Conservation (phyloP, 2,888 invertebrate species). For the Drosophila merina region DNA sequence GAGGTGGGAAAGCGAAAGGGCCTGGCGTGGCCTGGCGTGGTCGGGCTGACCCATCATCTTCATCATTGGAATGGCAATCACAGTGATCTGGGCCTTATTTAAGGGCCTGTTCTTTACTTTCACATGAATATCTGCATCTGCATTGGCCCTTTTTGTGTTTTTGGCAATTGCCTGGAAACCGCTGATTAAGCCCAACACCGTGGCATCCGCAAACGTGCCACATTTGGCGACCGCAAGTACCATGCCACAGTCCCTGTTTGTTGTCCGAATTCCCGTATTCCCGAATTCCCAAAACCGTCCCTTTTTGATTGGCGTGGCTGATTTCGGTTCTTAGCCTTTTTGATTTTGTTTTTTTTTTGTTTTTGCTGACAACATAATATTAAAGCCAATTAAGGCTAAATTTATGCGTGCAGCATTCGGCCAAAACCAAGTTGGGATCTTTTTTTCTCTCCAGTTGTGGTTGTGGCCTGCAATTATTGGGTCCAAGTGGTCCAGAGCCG, state of each 20-base stretch:
- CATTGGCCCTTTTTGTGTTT: constrained; percentile 43
- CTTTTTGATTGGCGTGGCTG: constrained; percentile 74
- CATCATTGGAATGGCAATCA: constrained; percentile 37
- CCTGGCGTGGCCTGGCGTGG: constrained; percentile 20
- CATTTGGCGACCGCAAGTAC: constrained; percentile 62
- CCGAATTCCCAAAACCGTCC: constrained; percentile 48
- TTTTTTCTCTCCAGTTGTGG: constrained; percentile 10
- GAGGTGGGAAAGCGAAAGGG: constrained; percentile 9
- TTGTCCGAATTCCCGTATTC: constrained; percentile 18
- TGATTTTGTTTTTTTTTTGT: constrained; percentile 53
- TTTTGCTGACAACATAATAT: constrained; percentile 77
- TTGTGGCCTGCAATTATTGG: constrained; percentile 57
- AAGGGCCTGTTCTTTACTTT: constrained; percentile 72
- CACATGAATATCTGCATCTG: constrained; percentile 60
- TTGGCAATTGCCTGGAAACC: constrained; percentile 72
- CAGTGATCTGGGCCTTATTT: constrained; percentile 58
- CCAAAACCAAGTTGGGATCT: constrained; percentile 53
- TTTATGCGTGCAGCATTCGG: constrained; percentile 74
- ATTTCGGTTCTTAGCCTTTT: constrained; percentile 60
- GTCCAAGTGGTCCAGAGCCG: constrained; percentile 49
- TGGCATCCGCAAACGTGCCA: constrained; percentile 71
- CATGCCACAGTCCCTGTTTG: constrained; percentile 4
- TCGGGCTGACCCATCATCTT: constrained; percentile 37
- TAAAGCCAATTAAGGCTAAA: constrained; percentile 79
- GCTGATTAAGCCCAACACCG: constrained; percentile 75